Evolutionary conservation across 2,797 vertebrate genomes (phyloP).

Genomic region (Scleropages formosus): DNA sequence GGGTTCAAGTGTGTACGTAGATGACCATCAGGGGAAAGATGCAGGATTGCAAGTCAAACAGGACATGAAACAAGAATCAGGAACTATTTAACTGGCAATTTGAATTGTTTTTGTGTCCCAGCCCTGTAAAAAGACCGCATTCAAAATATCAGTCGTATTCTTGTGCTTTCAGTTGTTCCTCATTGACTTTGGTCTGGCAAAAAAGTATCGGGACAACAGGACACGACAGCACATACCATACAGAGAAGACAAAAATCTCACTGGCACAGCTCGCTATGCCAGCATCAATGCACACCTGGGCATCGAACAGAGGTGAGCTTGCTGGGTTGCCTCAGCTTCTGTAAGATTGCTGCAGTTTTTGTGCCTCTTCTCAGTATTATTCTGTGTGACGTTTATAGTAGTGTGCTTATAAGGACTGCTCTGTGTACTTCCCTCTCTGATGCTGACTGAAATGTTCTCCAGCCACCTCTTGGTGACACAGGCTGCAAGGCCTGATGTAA

Average conservation of each 20-base stretch:
- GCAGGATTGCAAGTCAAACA: conserved; percentile 12
- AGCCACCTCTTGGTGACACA: too few species aligned
- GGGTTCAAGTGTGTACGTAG: conserved; percentile 20
- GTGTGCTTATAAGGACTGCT: not conserved
- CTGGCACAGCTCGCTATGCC: conserved; percentile 98
- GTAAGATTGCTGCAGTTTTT: not conserved
- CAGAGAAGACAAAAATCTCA: conserved; percentile 99
- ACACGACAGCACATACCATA: conserved; percentile 99
- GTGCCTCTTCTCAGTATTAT: not conserved
- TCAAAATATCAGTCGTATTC: conserved; percentile 35
- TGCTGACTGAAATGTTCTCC: not conserved
- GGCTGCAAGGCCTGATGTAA: too few species aligned
- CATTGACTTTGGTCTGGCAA: conserved; percentile 99
- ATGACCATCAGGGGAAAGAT: conserved; percentile 1
- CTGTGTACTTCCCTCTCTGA: not conserved
- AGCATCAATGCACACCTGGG: conserved; percentile 98
- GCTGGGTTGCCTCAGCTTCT: too few species aligned
- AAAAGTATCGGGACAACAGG: conserved; percentile 99
- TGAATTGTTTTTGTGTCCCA: not conserved
- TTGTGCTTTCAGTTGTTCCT: conserved; percentile 87
- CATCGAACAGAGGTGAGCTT: conserved; percentile 94
- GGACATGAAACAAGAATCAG: conserved; percentile 24
- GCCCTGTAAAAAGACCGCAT: not conserved
- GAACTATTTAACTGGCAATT: conserved; percentile 22
- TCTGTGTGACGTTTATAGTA: not conserved